Evolutionary conservation across 2,888 invertebrate genomes (phyloP).

Genomic region (Eupelmus urozonus): DNA sequence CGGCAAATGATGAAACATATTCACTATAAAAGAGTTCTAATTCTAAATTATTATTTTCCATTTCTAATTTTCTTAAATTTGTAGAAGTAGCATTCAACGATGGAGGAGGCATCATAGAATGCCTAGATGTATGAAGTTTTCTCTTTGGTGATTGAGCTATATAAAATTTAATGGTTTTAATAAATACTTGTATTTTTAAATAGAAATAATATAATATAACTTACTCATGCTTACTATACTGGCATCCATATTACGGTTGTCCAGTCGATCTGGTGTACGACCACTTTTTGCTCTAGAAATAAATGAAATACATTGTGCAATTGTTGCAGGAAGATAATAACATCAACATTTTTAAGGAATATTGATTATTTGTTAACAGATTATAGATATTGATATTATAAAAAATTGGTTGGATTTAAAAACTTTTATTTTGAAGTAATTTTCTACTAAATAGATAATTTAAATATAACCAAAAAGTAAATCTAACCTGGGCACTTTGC

Average conservation of each 20-base stretch:
- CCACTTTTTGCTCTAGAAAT: constrained; percentile 34
- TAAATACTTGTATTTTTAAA: background rate
- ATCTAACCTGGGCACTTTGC: constrained; percentile 52
- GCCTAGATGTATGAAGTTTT: constrained; percentile 43
- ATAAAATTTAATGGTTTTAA: background rate
- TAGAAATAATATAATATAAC: constrained; percentile 3
- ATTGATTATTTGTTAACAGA: too few relatives aligned
- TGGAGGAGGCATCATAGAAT: constrained; percentile 21
- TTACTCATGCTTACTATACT: constrained; percentile 22
- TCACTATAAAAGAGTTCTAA: constrained; percentile 52
- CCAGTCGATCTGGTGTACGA: constrained; percentile 49
- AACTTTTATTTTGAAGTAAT: constrained; percentile 3
- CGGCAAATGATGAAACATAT: constrained; percentile 40
- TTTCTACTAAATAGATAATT: background rate
- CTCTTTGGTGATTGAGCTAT: constrained; percentile 49
- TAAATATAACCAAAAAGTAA: background rate
- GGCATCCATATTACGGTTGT: constrained; percentile 32
- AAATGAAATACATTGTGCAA: background rate
- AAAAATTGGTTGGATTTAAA: too few relatives aligned
- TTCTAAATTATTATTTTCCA: constrained; percentile 58
- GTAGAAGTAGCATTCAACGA: constrained; percentile 8
- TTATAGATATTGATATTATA: too few relatives aligned
- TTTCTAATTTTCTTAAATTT: constrained; percentile 54
- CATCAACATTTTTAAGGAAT: too few relatives aligned
- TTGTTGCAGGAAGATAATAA: too few relatives aligned